Percentiles rank a stretch among this genome's conserved stretches.
Evolutionary conservation across 1,140 invertebrate genomes (phyloP).

Genomic region (Drosophila teissieri): DNA sequence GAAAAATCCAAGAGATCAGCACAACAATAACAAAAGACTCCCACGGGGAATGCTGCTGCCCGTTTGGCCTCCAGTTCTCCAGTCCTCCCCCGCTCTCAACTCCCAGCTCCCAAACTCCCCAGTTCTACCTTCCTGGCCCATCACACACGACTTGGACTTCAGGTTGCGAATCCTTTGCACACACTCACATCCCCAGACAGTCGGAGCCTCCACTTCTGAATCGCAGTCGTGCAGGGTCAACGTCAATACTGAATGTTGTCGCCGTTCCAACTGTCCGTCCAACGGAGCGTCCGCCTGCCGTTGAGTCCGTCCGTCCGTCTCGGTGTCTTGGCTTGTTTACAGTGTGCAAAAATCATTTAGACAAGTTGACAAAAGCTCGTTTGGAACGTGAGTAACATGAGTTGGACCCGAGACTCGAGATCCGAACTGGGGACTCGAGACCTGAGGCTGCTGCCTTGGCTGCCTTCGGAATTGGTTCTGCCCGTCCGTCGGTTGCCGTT

Average conservation of each 20-base stretch:
- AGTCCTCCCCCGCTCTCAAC: not conserved
- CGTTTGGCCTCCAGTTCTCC: not conserved
- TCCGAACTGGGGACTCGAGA: slow-evolving; percentile 5
- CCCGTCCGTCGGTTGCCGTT: slow-evolving; percentile 33
- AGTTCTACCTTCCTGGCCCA: slow-evolving; percentile 21
- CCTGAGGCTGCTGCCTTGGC: slow-evolving; percentile 32
- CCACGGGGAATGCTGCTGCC: slow-evolving; percentile 66
- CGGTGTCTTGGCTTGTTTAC: slow-evolving; percentile 77
- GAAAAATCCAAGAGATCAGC: slow-evolving; percentile 76
- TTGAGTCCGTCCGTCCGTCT: slow-evolving; percentile 39
- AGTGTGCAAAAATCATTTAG: slow-evolving; percentile 84
- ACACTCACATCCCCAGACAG: slow-evolving; percentile 32
- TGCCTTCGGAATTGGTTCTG: slow-evolving; percentile 59
- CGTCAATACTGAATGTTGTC: slow-evolving; percentile 69
- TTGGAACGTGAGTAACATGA: slow-evolving; percentile 84
- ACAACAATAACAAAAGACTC: slow-evolving; percentile 81
- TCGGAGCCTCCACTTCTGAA: slow-evolving; percentile 71
- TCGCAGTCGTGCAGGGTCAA: slow-evolving; percentile 82
- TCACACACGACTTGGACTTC: slow-evolving; percentile 67
- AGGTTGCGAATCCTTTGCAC: slow-evolving; percentile 63
- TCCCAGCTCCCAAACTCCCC: not conserved
- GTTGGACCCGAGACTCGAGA: slow-evolving; percentile 36
- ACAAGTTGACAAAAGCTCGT: slow-evolving; percentile 84
- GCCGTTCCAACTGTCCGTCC: slow-evolving; percentile 48
- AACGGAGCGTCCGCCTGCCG: slow-evolving; percentile 11